These are phyloP conservation scores for Zosterops lateralis DNA, from an alignment of 2,113 vertebrate genomes.

Conservation along the genomic window DNA sequence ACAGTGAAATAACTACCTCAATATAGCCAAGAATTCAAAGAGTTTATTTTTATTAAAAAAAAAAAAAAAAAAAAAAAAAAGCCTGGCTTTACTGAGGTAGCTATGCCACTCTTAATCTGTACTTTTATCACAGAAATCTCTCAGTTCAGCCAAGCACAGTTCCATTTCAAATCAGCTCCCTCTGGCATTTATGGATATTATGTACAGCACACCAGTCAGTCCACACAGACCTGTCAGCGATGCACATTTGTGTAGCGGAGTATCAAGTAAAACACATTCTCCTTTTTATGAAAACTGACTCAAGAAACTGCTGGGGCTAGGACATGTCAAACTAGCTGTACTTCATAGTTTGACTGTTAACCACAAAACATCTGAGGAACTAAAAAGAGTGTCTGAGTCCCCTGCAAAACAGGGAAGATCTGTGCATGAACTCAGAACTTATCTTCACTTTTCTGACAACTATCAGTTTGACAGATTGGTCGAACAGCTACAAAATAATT, in stretches of 20 bases:
- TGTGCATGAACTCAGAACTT: not conserved
- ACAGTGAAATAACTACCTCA: not conserved
- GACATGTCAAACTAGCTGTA: not conserved
- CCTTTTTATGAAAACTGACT: not conserved
- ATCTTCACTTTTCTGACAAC: not conserved
- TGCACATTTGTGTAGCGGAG: fast-evolving
- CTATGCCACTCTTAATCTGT: not conserved
- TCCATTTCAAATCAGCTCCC: not conserved
- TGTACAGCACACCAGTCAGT: not conserved
- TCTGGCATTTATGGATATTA: not conserved
- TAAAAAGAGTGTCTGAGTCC: not conserved
- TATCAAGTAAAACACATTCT: not conserved
- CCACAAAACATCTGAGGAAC: not conserved
- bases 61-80: not conserved
- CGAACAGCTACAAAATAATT: not conserved
- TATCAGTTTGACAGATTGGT: not conserved
- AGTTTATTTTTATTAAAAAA: not conserved
- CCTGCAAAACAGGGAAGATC: not conserved
- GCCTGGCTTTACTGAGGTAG: not conserved
- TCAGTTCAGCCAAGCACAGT: not conserved
- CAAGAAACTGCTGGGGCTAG: not conserved
- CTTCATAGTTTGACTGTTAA: not conserved
- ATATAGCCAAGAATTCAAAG: not conserved
- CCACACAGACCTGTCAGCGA: not conserved
- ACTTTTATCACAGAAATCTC: not conserved